A percentile compares a stretch with the other conserved stretches of the same genome.
Evolutionary conservation across 1,140 invertebrate species (phyloP).

Genomic region (Babylonia areolata): DNA sequence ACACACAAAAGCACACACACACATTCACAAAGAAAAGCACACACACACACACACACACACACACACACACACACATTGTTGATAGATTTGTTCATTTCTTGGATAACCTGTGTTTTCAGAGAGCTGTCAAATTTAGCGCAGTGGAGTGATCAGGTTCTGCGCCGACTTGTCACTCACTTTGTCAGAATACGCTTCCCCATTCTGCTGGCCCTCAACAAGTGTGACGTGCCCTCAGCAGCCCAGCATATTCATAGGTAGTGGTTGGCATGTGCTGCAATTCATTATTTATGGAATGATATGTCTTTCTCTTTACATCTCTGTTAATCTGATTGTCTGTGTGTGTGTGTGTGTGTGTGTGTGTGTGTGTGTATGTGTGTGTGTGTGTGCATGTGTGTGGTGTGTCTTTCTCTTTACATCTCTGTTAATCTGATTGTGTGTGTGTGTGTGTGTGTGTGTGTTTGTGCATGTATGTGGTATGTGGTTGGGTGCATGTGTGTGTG

Average conservation of each 20-base stretch:
- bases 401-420: too few relatives aligned
- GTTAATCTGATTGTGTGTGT: too few relatives aligned
- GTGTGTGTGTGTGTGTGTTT: background rate
- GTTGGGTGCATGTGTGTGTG: too few relatives aligned
- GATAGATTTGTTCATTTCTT: background rate
- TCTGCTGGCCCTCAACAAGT: constrained; percentile 56
- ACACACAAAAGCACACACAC: too few relatives aligned
- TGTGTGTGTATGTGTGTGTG: background rate
- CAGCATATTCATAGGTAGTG: constrained; percentile 48
- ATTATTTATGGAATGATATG: background rate
- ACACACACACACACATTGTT: too few relatives aligned
- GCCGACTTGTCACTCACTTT: constrained; percentile 50
- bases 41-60: too few relatives aligned
- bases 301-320: background rate
- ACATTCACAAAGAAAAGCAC: too few relatives aligned
- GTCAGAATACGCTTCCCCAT: constrained; percentile 54
- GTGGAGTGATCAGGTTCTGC: constrained; percentile 49
- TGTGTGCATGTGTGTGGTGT: background rate
- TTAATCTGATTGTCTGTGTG: background rate
- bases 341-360: background rate
- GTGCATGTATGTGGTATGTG: too few relatives aligned
- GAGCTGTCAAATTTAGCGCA: constrained; percentile 43
- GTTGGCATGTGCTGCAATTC: background rate
- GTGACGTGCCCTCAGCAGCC: constrained; percentile 39
- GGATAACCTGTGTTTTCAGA: constrained; percentile 34